A percentile compares a stretch with the other conserved stretches of the same genome.
Evolutionary conservation across 1,140 invertebrate genomes (phyloP).

Genomic region (Drosophila parvula): DNA sequence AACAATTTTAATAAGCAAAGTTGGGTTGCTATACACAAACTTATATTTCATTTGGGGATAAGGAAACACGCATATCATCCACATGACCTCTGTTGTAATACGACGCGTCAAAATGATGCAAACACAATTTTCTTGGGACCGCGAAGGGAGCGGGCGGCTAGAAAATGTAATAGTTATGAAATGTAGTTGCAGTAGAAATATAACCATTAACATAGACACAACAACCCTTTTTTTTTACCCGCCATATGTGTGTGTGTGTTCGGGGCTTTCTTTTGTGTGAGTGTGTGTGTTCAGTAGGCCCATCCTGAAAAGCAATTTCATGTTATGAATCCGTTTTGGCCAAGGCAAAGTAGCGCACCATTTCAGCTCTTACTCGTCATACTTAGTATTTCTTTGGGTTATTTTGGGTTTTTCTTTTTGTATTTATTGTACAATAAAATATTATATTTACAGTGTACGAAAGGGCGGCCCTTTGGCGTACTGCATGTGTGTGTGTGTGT

Average conservation of each 20-base stretch:
- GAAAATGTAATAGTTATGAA: constrained; percentile 73
- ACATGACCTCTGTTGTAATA: constrained; percentile 38
- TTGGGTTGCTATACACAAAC: constrained; percentile 25
- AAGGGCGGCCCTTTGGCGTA: constrained; percentile 42
- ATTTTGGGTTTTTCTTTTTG: constrained; percentile 31
- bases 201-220: constrained; percentile 65
- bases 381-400: constrained; percentile 39
- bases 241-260: constrained; percentile 21
- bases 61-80: constrained; percentile 24
- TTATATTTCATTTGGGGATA: constrained; percentile 28
- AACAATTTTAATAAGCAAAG: constrained; percentile 46
- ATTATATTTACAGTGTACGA: constrained; percentile 79
- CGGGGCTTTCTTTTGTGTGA: constrained; percentile 36
- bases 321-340: constrained; percentile 81
- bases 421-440: constrained; percentile 81
- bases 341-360: constrained; percentile 67
- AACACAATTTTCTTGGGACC: constrained; percentile 43
- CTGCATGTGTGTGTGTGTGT: constrained; percentile 19
- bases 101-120: constrained; percentile 52
- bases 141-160: background rate
- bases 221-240: constrained; percentile 46
- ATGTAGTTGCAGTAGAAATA: constrained; percentile 62
- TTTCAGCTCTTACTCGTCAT: constrained; percentile 27
- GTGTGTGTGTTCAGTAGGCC: constrained; percentile 28
- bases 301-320: constrained; percentile 79